Base-by-base conservation (phyloP, 2,113 vertebrate genomes). In the Cyanoramphus novaezelandiae region DNA sequence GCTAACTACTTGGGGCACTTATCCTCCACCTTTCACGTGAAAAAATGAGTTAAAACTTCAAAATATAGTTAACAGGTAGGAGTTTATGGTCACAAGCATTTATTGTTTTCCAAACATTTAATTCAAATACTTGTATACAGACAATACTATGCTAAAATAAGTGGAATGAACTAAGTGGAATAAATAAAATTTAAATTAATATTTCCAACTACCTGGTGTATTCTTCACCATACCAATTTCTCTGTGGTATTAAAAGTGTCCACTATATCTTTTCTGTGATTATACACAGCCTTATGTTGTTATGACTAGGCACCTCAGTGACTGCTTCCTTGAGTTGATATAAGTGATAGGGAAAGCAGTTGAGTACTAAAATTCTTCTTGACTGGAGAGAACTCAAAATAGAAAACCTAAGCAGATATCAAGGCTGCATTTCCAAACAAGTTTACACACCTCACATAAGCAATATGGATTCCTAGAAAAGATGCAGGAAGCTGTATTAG, bases 41-140 rank as follows among this genome's bases (percentile, higher is more conserved):
- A 92, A 97, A 96, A 91, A 4, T 76, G 60, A 79, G 77, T 63
- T 75, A 92, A 95, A 92, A 76, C 41, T 70, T 93, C 57, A 94
- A 77, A 94, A 65, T 49, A 55, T 37, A 93, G 92, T 67, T 46
- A 77, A 70, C 29, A 77, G 75, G 39, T 85, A 93, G 53, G 65
- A 69, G 65, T 47, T 95, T 43, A 60, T 19, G 35, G 41, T 53
- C 63, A 83, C 87, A 95, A 72, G 29, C 70, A 86, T 89, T 88
- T 85, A 39, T 44, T 80, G 13, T 79, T 94, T 81, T 75, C 44
- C 57, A 86, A 92, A 83, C 11, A 21, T 92, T 41, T 53, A 80
- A 72, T 63, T 79, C 59, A 80, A 92, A 74, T 78, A 72, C 31
- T 41, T 44, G 9, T 53, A 50, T 39, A 86, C 90, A 29, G 31